Base-by-base conservation (phyloP, 1,140 invertebrate species). In the Muscidifurax raptorellus region DNA sequence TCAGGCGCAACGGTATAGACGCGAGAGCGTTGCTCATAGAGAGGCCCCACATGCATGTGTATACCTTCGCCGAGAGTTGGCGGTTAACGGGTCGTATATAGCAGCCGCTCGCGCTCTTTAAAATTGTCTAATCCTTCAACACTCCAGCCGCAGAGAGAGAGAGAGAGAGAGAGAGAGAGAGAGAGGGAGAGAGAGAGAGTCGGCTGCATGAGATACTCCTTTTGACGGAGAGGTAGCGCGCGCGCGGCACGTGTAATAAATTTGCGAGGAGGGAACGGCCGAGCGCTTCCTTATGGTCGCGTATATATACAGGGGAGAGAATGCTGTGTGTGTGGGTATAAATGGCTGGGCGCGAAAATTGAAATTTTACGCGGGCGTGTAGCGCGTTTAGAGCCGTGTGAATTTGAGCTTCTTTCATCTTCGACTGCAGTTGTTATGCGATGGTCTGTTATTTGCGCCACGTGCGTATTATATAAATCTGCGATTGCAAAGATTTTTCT, bases 121-220 rank as follows among this genome's bases (percentile, higher is more conserved):
- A 83, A 83, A 83, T 76, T 71, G 75, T 83, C 75, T 52, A 83
- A 83, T 67, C 69, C 69, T 28, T 84, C 67, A 69, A 81, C 80
- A 81, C 74, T 66, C 59, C 40, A 64, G 66, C 4, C 67, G 40
- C n/a, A n/a, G 64, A 22, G 30, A 6, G 7, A 47, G 25, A 5
- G 30, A 75, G 72, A n/a, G 32, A 59, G 59, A 64, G 47, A 80
- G 77, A 81, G 82, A 44, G 10, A 13, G 67, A 85, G 52, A 69
- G 78, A 15, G 59, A 66, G 66, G 77, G n/a, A 52, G 22, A 74
- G 7, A 30, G 36, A 66, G 40, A 80, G 30, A 80, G 66, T 18
- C 47, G 47, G 5, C 47, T 52, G 52, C 52, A 59, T 59, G 18
- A 59, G 52, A 59, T 59, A 59, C 27, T 13, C 66, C 67, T 52